Base-by-base conservation (phyloP, 2,888 invertebrate species). In the Drosophila austrosaltans region DNA sequence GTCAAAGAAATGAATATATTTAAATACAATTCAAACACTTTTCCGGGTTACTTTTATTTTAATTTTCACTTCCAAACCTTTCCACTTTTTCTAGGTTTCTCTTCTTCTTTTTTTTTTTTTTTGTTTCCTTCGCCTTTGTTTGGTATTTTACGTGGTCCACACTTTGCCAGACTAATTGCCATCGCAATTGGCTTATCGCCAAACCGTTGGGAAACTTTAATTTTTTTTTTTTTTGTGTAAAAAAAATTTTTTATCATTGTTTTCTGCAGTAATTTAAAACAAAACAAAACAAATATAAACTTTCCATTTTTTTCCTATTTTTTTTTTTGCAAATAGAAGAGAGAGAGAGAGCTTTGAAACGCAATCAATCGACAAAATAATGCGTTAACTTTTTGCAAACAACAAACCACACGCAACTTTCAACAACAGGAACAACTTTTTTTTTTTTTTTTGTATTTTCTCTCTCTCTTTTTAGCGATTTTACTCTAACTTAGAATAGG, bases 301-400 rank as follows among this genome's bases (percentile, higher is more conserved):
- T 70, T 72, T 80, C 44, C 66, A 66, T 61, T 42, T 48, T 48
- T 48, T 80, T 53, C 70, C 69, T 48, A 28, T 36, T 36, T 36
- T 32, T 32, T 71, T 71, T 48, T 42, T 44, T 59, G 59, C 42
- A 59, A 40, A 48, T 42, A 72, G 73, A 74, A 65, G 82, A 71
- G 75, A 67, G 16, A 16, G 75, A 67, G 66, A 81, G 72, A 42
- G 53, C 12, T 48, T 20, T 25, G 32, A 25, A 63, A 63, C 54
- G 44, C 72, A 62, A 89, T 87, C 87, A 88, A 87, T 86, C 86
- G 86, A 76, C 84, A 86, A 89, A 89, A 87, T 89, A 87, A 87
- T 87, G 86, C 89, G 86, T 87, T 88, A 87, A 87, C 86, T 87
- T 87, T 48, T 89, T 81, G 54, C 75, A 69, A 70, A 76, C 79